Evolutionary conservation across 2,888 invertebrate genomes (phyloP).

Genomic region (Diogma glabrata): DNA sequence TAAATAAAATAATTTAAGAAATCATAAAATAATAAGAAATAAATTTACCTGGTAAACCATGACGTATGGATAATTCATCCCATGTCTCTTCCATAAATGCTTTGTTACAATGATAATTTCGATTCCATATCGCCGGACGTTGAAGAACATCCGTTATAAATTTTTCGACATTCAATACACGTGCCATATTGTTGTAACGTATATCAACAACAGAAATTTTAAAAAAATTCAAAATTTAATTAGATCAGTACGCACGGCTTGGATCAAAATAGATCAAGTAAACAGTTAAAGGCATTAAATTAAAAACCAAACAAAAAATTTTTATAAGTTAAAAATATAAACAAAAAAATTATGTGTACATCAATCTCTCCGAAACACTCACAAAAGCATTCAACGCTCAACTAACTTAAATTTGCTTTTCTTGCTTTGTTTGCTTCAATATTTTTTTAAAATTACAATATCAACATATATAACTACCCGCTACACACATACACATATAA

Average conservation of each 20-base stretch:
- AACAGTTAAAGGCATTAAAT: too few species aligned
- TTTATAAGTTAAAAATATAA: conserved; percentile 5
- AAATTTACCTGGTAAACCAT: conserved; percentile 34
- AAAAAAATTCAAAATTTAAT: too few species aligned
- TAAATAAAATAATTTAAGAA: too few species aligned
- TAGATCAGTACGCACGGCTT: too few species aligned
- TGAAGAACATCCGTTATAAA: conserved; percentile 35
- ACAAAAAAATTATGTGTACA: conserved; percentile 3
- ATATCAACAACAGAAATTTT: too few species aligned
- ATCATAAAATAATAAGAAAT: too few species aligned
- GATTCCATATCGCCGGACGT: conserved; percentile 37
- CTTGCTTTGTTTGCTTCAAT: conserved; percentile 8
- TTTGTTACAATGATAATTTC: conserved; percentile 37
- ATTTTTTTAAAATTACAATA: conserved; percentile 7
- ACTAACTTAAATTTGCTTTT: conserved; percentile 9
- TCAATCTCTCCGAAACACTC: conserved; percentile 9
- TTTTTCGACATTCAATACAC: conserved; percentile 32
- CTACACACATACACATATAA: conserved; percentile 4
- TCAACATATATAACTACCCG: conserved; percentile 2
- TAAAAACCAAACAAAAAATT: neutral
- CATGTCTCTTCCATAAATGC: conserved; percentile 36
- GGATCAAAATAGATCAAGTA: too few species aligned
- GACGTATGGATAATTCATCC: conserved; percentile 33
- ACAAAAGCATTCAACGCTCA: conserved; percentile 9
- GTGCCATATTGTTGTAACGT: neutral